Conservation (phyloP, 2,113 vertebrate genomes). For the Chaetura pelagica region DNA sequence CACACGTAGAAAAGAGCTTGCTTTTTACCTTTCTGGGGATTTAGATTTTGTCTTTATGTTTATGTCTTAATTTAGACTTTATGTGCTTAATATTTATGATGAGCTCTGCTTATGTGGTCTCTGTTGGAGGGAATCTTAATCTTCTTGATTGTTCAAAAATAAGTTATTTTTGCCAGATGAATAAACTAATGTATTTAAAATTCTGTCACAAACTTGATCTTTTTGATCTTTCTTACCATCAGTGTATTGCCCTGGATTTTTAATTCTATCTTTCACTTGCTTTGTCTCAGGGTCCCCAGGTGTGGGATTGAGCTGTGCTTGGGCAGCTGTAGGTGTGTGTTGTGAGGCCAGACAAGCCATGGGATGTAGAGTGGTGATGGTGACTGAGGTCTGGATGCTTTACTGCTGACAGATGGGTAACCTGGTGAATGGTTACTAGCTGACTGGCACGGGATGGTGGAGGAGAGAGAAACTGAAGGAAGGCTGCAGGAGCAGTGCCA, state of each 20-base stretch:
- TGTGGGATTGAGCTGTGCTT: neutral
- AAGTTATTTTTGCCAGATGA: neutral
- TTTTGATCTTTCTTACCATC: neutral
- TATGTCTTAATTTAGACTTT: too few relatives aligned
- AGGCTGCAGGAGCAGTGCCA: neutral
- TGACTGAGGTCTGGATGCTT: neutral
- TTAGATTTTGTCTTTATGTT: neutral
- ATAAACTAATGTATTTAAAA: neutral
- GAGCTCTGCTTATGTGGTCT: neutral
- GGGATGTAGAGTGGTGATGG: neutral
- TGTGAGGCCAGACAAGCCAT: neutral
- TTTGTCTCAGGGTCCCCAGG: neutral
- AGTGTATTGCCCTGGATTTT: neutral
- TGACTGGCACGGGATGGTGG: neutral
- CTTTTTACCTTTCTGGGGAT: neutral
- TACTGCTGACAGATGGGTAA: rapidly evolving
- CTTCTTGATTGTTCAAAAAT: neutral
- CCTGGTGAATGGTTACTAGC: rapidly evolving
- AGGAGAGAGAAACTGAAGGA: neutral
- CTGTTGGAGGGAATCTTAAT: neutral
- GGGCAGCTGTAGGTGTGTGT: too few relatives aligned
- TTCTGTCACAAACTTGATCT: neutral
- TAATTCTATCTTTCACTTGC: neutral
- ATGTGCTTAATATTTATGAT: neutral
- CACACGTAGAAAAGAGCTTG: neutral